Evolutionary conservation across 2,888 invertebrate genomes (phyloP).

Genomic region (Caenorhabditis sp.): DNA sequence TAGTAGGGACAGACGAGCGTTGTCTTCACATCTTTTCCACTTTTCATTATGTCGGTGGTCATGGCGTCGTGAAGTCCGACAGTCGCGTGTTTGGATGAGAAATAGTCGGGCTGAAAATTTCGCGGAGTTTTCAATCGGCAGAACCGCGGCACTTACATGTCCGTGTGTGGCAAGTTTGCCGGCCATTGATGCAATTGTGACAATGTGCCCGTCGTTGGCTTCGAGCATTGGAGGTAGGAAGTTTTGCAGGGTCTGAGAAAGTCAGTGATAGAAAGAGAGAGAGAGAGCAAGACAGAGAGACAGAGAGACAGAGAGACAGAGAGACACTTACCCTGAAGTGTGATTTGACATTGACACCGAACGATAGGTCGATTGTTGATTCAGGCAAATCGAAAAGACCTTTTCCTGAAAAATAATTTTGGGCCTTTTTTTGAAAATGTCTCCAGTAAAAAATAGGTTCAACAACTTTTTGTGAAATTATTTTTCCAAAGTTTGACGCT

Average conservation of each 20-base stretch:
- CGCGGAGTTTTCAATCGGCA: neutral
- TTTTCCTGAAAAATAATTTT: no score
- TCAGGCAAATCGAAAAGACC: slow-evolving; percentile 78
- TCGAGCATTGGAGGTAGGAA: slow-evolving; percentile 90
- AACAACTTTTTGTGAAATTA: no score
- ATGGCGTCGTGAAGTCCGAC: slow-evolving; percentile 84
- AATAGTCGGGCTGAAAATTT: neutral
- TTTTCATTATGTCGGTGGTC: slow-evolving; percentile 73
- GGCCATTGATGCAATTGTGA: slow-evolving; percentile 83
- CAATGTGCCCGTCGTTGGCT: slow-evolving; percentile 87
- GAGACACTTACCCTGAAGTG: slow-evolving; percentile 75
- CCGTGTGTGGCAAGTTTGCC: slow-evolving; percentile 82
- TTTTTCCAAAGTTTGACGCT: no score
- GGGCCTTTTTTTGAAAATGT: no score
- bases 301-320: no score
- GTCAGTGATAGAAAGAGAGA: neutral
- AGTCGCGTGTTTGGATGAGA: slow-evolving; percentile 76
- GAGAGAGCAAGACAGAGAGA: no score
- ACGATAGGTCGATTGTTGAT: slow-evolving; percentile 84
- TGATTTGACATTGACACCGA: slow-evolving; percentile 87
- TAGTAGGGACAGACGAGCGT: slow-evolving; percentile 93
- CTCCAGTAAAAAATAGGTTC: no score
- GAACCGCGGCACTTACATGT: slow-evolving; percentile 27
- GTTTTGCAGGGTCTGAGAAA: slow-evolving; percentile 71
- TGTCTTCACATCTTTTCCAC: slow-evolving; percentile 82